These are phyloP conservation scores for Haliclystus octoradiatus DNA, from an alignment of 30 jellyfish, hydroid and myxozoan genomes.

Conservation along the genomic window DNA sequence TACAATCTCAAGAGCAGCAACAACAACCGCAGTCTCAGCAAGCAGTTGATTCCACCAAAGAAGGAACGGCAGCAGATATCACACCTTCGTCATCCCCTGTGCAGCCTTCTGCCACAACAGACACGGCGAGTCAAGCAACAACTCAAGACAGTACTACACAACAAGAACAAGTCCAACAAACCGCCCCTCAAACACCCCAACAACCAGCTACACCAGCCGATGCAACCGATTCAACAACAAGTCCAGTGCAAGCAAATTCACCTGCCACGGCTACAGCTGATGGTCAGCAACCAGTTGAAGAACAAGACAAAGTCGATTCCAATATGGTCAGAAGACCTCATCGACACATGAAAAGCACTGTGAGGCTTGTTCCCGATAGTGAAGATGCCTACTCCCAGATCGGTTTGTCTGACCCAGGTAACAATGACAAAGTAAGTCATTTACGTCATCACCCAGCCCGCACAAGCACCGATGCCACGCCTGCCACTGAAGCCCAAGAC, in stretches of 20 bases:
- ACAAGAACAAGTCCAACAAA: conserved; percentile 14
- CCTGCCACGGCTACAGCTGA: not conserved
- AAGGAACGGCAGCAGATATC: conserved; percentile 2
- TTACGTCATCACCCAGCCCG: no score
- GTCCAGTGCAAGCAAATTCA: not conserved
- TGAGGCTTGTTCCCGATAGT: not conserved
- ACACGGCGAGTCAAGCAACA: conserved; percentile 10
- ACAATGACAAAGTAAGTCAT: no score
- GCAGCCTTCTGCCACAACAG: conserved; percentile 14
- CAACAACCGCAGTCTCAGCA: conserved; percentile 6
- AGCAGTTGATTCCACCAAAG: no score
- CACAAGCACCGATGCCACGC: no score
- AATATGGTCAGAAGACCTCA: not conserved
- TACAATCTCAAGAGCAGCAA: conserved; percentile 17
- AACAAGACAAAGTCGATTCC: not conserved
- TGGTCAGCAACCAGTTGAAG: not conserved
- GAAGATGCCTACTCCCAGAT: conserved; percentile 66
- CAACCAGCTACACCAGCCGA: not conserved
- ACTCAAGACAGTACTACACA: conserved; percentile 19
- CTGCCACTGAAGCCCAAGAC: no score
- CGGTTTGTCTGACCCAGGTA: conserved; percentile 55
- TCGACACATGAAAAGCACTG: conserved; percentile 14
- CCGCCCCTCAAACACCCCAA: not conserved
- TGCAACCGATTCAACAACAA: not conserved
- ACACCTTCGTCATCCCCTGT: conserved; percentile 10